These are phyloP conservation scores for Meleagris gallopavo DNA, from an alignment of 2,113 vertebrate species.

Conservation along the genomic window DNA sequence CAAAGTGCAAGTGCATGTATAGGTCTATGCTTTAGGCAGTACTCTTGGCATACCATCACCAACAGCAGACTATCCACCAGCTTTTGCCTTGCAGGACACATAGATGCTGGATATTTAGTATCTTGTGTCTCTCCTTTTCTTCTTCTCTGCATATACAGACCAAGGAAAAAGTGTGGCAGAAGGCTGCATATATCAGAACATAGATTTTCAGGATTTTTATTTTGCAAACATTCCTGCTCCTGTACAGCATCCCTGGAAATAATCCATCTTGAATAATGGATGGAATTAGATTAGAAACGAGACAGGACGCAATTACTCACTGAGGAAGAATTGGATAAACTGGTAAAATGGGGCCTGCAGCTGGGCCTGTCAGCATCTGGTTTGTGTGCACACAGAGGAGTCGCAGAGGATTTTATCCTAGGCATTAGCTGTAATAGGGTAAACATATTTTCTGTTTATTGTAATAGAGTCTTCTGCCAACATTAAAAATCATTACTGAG, in stretches of 20 bases:
- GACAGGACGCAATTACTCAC: conserved; percentile 45
- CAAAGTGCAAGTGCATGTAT: neutral
- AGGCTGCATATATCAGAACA: neutral
- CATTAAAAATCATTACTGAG: conserved; percentile 48
- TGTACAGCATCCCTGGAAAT: conserved; percentile 44
- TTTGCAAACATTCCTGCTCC: neutral
- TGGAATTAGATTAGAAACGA: conserved; percentile 65
- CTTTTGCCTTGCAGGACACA: neutral
- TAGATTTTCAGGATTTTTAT: conserved; percentile 16
- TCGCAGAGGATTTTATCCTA: conserved; percentile 42
- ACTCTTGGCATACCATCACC: neutral
- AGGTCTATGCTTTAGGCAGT: neutral
- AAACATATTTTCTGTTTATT: conserved; percentile 59
- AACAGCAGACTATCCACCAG: neutral
- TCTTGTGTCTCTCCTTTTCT: neutral
- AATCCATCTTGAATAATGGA: conserved; percentile 52
- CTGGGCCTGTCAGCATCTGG: conserved; percentile 31
- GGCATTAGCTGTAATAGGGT: conserved; percentile 47
- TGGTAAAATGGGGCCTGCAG: conserved; percentile 22
- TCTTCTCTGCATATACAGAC: neutral
- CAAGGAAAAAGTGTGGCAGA: neutral
- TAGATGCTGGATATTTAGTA: neutral
- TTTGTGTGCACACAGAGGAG: neutral
- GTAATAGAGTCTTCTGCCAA: conserved; percentile 35
- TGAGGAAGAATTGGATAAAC: conserved; percentile 32